Evolutionary conservation across 2,797 vertebrate genomes (phyloP), one percentile per base, ranked within the genome.

Genomic region (Pteronotus mesoamericanus): DNA sequence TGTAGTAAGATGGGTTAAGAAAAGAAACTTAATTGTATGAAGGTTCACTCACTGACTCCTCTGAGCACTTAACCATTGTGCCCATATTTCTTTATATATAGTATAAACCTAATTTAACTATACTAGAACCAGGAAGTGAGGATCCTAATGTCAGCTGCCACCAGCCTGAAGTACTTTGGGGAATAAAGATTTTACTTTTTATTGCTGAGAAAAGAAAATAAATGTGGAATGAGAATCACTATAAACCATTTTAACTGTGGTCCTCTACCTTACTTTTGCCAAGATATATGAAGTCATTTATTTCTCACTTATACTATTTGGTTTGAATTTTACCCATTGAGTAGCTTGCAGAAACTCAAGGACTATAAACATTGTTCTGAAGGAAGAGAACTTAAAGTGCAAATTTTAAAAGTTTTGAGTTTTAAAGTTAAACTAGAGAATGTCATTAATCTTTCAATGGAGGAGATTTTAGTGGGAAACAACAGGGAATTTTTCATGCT

Each of bases 261-360:
- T 34, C 29, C 8, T 15, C 53, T 77, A 74, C 18, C 22, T 91
- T 94, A 89, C 32, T 64, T 91, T 90, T 92, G 55, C 32, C 51
- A 86, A 94, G 32, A 75, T 86, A 37, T 68, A 69, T 61, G 32
- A 95, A 96, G 59, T 71, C 37, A 94, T 94, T 83, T 94, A 83
- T 83, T 92, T 92, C 69, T 92, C 46, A 85, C 84, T 94, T n/a
- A 29, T 75, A 71, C 53, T 86, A 12, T 90, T 94, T 86, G 42
- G 22, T 77, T 96, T 80, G 39, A 89, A 79, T 87, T 90, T 94
- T 72, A 86, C 48, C 72, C 32, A 68, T 55, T 84, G 57, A 94
- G 46, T 24, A 86, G 32, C 34, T 83, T 14, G 8, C 29, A 79
- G 88, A 95, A 95, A 93, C 96, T 83, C 55, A 93, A 53, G 94